These are phyloP conservation scores for Nymphalis polychloros DNA, from an alignment of 2,888 invertebrate genomes.

Conservation along the genomic window DNA sequence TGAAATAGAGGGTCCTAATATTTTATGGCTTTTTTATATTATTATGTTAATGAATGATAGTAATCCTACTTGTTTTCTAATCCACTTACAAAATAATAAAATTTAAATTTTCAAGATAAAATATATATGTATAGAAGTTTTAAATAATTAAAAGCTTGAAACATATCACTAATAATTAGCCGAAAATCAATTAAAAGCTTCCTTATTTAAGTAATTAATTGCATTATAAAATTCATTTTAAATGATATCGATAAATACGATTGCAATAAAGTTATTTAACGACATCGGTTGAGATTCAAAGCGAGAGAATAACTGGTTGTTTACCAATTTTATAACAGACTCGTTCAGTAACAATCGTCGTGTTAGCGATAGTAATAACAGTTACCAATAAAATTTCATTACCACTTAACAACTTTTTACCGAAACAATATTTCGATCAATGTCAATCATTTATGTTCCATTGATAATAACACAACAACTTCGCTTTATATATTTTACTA, in stretches of 20 bases:
- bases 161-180: constrained; percentile 6
- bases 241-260: constrained; percentile 1
- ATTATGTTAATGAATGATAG: neutral
- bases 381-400: constrained; percentile 19
- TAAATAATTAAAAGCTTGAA: constrained; percentile 7
- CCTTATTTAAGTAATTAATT: constrained; percentile 12
- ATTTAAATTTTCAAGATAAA: neutral
- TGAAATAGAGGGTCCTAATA: constrained; percentile 24
- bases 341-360: constrained; percentile 12
- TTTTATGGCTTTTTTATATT: constrained; percentile 7
- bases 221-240: constrained; percentile 10
- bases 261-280: constrained; percentile 11
- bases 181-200: constrained; percentile 10
- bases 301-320: constrained; percentile 15
- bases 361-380: constrained; percentile 15
- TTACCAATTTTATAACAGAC: constrained; percentile 10
- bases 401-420: constrained; percentile 11
- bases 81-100: constrained; percentile 2
- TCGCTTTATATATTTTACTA: too few species aligned
- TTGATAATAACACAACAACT: too few species aligned
- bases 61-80: neutral
- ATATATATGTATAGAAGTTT: neutral
- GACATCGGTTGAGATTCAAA: constrained; percentile 1
- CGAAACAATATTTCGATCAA: neutral
- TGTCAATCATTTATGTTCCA: too few species aligned